phyloP scores from a whole-genome alignment of 2,888 invertebrate genomes.

The Drosophila limbata region DNA sequence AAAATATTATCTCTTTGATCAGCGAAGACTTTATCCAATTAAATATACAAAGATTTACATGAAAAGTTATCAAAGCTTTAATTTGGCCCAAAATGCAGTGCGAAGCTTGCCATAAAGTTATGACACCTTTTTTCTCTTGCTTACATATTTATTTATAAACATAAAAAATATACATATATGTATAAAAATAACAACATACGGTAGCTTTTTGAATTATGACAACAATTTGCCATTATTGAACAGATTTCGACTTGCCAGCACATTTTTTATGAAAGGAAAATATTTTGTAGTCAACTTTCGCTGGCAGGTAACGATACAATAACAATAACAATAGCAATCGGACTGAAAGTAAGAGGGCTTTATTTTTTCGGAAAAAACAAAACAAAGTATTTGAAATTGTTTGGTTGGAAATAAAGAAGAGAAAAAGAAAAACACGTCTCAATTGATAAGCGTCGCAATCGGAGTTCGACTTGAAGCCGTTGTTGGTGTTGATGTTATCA shows the following conservation, averaged over 20 bases:
- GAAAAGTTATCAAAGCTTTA: too few species aligned
- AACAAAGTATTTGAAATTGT: slow-evolving; percentile 41
- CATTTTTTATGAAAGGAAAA: slow-evolving; percentile 69
- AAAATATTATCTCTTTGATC: too few species aligned
- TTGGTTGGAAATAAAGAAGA: slow-evolving; percentile 25
- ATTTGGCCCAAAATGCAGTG: not conserved
- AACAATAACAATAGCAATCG: slow-evolving; percentile 39
- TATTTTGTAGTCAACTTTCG: slow-evolving; percentile 66
- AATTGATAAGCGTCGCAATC: slow-evolving; percentile 58
- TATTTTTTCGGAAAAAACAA: slow-evolving; percentile 24
- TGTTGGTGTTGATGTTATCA: slow-evolving; percentile 60
- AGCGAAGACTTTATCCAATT: too few species aligned
- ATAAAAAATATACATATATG: too few species aligned
- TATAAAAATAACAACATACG: slow-evolving; percentile 11
- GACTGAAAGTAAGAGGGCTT: slow-evolving; percentile 70
- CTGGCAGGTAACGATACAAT: slow-evolving; percentile 43
- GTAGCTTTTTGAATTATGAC: slow-evolving; percentile 41
- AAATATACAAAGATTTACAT: too few species aligned
- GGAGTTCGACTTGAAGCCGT: slow-evolving; percentile 4
- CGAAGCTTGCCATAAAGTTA: not conserved
- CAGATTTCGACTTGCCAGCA: slow-evolving; percentile 60
- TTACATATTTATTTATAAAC: slow-evolving; percentile 11
- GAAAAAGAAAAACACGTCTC: slow-evolving; percentile 21
- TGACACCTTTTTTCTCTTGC: not conserved
- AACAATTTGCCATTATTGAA: slow-evolving; percentile 75